Conservation (phyloP, 2,888 invertebrate genomes). For the Sabellastarte sp. region DNA sequence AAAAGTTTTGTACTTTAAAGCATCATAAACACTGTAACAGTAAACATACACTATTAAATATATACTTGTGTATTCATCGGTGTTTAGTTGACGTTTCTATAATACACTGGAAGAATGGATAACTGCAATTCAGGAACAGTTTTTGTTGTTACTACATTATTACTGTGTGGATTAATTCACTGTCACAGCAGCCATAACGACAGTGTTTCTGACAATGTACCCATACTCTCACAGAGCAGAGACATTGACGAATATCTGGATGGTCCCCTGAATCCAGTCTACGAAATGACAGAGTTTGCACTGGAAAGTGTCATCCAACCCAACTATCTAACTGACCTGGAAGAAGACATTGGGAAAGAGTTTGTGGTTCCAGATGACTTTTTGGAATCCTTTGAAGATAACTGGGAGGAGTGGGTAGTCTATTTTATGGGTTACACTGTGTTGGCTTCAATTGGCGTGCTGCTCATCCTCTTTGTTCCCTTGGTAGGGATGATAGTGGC, state of each 20-base stretch:
- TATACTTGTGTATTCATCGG: too few species aligned
- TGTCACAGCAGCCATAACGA: too few species aligned
- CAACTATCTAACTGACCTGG: not conserved
- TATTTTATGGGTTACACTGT: slow-evolving; percentile 1
- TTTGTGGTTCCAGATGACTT: not conserved
- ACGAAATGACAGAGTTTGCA: not conserved
- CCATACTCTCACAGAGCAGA: too few species aligned
- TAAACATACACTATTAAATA: too few species aligned
- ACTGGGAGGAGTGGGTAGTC: not conserved
- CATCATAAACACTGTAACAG: too few species aligned
- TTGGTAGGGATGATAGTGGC: not conserved
- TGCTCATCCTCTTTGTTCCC: not conserved
- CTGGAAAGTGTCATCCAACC: slow-evolving; percentile 3
- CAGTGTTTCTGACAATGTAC: too few species aligned
- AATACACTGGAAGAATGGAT: too few species aligned
- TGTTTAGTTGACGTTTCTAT: too few species aligned
- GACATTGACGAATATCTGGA: not conserved
- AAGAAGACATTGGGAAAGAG: not conserved
- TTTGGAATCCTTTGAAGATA: not conserved
- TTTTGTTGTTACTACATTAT: too few species aligned
- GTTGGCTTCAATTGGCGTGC: not conserved
- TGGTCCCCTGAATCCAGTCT: slow-evolving; percentile 3
- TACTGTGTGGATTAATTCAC: too few species aligned
- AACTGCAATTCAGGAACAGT: too few species aligned
- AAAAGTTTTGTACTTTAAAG: too few species aligned